Base-by-base conservation (phyloP, 2,797 vertebrate species). In the Eulemur mongoz region DNA sequence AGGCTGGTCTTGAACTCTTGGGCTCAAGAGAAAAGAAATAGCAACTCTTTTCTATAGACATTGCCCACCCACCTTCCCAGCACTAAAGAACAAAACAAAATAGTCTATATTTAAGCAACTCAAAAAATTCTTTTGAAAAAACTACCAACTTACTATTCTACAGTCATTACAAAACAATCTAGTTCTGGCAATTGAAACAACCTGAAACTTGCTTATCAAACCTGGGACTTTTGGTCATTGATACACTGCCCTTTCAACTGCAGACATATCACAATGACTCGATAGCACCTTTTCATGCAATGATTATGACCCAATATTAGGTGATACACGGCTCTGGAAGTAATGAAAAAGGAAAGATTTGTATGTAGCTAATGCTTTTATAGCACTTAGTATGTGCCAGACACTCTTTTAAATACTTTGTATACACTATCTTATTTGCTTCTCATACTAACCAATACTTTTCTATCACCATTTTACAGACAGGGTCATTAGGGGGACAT, bases 201-300 rank as follows among this genome's bases (percentile, higher is more conserved):
- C 38, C 45, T 80, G 54, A 89, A 86, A 82, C 61, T 92, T 93
- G 35, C 48, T 96, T 70, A 93, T 78, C 61, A 78, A 91, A 69
- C 30, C 8, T 18, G 5, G 32, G 45, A 76, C 48, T 45, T 91
- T 63, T 65, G 48, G 25, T 59, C 40, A 79, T 27, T 89, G 48
- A 69, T 35, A 79, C 1, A 40, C 22, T 59, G 38, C 75, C 89
- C 27, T 85, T 87, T 75, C 30, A 79, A 88, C 18, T 61, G n/a
- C 27, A 73, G 7, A 22, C 48, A 78, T 81, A 81, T n/a, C 23
- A 89, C 52, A 70, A 80, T 87, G 67, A 63, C n/a, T 57, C 4
- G n/a, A 52, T 48, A 57, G 7, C 50, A 82, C 18, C n/a, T 57
- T 57, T 9, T 59, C 54, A 61, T 82, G 48, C n/a, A 76, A 27